phyloP scores from a whole-genome alignment of 2,888 invertebrate species.

The Dasypolia templi region DNA sequence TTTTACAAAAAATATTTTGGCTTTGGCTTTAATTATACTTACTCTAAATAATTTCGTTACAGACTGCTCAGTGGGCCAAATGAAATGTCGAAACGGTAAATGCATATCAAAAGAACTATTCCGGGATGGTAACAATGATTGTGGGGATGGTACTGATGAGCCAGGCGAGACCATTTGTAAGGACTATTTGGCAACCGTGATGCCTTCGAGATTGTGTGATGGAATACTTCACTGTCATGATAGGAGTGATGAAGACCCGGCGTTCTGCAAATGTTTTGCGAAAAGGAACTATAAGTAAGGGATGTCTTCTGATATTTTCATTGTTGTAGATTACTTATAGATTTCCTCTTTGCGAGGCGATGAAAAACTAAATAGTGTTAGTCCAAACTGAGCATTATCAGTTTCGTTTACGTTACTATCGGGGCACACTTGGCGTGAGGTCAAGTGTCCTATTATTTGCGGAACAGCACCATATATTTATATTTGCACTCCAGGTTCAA shows the following conservation, averaged over 20 bases:
- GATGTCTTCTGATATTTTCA: background rate
- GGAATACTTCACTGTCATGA: constrained; percentile 94
- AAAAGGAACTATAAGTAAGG: constrained; percentile 80
- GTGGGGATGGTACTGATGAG: constrained; percentile 94
- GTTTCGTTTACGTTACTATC: too few relatives aligned
- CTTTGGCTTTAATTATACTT: too few relatives aligned
- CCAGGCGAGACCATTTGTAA: constrained; percentile 91
- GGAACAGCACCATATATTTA: too few relatives aligned
- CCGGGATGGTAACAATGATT: constrained; percentile 92
- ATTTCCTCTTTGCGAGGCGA: background rate
- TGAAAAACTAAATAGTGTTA: background rate
- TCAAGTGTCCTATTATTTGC: too few relatives aligned
- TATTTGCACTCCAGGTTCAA: too few relatives aligned
- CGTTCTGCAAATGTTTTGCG: constrained; percentile 91
- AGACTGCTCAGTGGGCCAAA: constrained; percentile 92
- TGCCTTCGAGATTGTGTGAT: constrained; percentile 93
- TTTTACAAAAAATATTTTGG: too few relatives aligned
- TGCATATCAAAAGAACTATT: constrained; percentile 93
- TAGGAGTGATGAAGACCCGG: constrained; percentile 93
- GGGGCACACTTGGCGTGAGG: too few relatives aligned
- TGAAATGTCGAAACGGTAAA: constrained; percentile 92
- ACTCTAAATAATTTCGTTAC: constrained; percentile 63
- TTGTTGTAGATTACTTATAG: too few relatives aligned
- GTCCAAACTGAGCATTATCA: too few relatives aligned
- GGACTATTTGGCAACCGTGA: constrained; percentile 92